A percentile compares a stretch with the other conserved stretches of the same genome.
phyloP scores from a whole-genome alignment of 2,888 invertebrate genomes.

The Heliconius charithonia region DNA sequence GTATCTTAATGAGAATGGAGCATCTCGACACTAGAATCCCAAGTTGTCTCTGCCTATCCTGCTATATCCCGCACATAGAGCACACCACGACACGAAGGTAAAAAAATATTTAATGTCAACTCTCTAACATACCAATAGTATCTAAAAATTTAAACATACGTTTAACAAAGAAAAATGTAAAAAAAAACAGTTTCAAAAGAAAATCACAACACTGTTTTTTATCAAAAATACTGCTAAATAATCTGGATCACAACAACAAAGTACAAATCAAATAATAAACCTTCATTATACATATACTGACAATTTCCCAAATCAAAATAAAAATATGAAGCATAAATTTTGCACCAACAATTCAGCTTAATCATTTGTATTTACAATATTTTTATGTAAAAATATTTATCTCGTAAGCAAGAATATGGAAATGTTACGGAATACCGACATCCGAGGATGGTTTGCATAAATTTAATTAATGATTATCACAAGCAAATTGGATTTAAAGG shows the following conservation, averaged over 20 bases:
- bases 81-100: no score
- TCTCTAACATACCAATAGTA: no score
- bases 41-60: no score
- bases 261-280: not conserved
- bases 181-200: no score
- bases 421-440: constrained; percentile 11
- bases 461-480: constrained; percentile 71
- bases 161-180: not conserved
- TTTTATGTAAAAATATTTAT: constrained; percentile 5
- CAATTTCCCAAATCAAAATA: not conserved
- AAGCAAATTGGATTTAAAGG: constrained; percentile 60
- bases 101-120: no score
- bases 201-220: not conserved
- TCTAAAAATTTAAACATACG: not conserved
- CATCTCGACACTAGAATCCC: no score
- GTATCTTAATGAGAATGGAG: no score
- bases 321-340: not conserved
- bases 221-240: not conserved
- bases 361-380: constrained; percentile 10
- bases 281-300: not conserved
- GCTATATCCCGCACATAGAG: no score
- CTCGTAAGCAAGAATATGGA: constrained; percentile 28
- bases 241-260: not conserved
- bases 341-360: not conserved
- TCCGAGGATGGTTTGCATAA: constrained; percentile 66